phyloP scores from a whole-genome alignment of 2,888 invertebrate species.

The Brachyopa scutellaris region DNA sequence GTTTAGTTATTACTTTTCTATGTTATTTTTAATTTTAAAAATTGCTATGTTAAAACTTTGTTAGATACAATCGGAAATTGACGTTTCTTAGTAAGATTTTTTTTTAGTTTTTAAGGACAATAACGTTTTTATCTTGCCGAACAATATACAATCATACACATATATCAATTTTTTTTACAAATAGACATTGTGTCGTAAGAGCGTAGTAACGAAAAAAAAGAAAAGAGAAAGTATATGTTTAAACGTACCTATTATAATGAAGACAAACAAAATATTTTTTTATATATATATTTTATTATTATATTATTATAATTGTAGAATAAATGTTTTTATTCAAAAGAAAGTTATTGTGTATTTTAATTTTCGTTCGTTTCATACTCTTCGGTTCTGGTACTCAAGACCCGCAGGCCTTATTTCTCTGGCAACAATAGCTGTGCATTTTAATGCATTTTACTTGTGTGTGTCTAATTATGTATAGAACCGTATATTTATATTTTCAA shows the following conservation, averaged over 20 bases:
- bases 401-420: too few relatives aligned
- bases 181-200: conserved; percentile 60
- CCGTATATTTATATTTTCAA: too few relatives aligned
- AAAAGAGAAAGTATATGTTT: conserved; percentile 66
- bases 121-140: conserved; percentile 72
- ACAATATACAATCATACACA: conserved; percentile 68
- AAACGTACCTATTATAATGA: conserved; percentile 71
- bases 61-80: conserved; percentile 66
- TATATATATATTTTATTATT: conserved; percentile 72
- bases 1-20: conserved; percentile 49
- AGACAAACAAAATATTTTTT: conserved; percentile 70
- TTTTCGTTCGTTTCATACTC: conserved; percentile 4
- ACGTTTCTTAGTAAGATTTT: conserved; percentile 56
- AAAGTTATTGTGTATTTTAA: background rate
- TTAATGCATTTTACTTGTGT: too few relatives aligned
- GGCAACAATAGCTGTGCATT: too few relatives aligned
- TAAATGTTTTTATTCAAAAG: conserved; percentile 73
- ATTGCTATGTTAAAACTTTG: conserved; percentile 66
- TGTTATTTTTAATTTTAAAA: conserved; percentile 50
- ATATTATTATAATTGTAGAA: conserved; percentile 72
- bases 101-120: conserved; percentile 59
- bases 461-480: too few relatives aligned
- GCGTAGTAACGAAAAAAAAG: conserved; percentile 35
- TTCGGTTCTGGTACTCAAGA: too few relatives aligned
- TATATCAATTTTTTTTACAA: conserved; percentile 62